Evolutionary conservation across 2,888 invertebrate species (phyloP), one percentile per base, ranked within the genome.

Genomic region (Erebia palarica): DNA sequence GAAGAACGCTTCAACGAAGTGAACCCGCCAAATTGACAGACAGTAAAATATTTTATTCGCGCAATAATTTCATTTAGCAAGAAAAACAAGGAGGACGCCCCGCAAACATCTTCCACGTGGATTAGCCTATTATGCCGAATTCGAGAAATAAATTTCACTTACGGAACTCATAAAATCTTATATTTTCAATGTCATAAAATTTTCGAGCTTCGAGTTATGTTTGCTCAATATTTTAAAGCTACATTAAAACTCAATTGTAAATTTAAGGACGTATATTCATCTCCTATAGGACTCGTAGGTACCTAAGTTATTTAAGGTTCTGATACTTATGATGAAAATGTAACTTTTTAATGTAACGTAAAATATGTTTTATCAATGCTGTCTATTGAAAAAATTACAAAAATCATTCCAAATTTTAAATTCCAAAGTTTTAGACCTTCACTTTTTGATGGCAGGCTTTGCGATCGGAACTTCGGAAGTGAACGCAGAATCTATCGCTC

Each of bases 1-100:
- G 78, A 84, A 84, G 83, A 86, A 85, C 84, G 83, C 85, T 87
- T 85, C 86, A 79, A 82, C 85, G 81, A 79, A 83, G 79, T 80
- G 84, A 84, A 86, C 85, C 85, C 83, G 81, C 81, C 84, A 88
- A 92, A 93, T 92, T 91, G 93, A 92, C 93, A 91, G 93, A 88
- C 92, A 87, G 87, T 93, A 91, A 93, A 93, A 92, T 92, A 92
- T 93, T 93, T 93, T 92, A 93, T 89, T 85, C 88, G 79, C 78
- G 86, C 86, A 88, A 91, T 93, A 92, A 93, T 91, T 92, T 91
- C 86, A 90, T 92, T 92, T 91, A 68, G 87, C 82, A 87, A 88
- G 91, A 91, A 93, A 91, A 91, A 92, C 92, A 90, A 88, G 80
- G 49, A 67, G 76, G 75, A 75, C 70, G 70, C 76, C 84, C 84